Percentiles rank a stretch among this genome's conserved stretches.
These are phyloP conservation scores for Dendrolimus pini DNA, from an alignment of 2,888 invertebrate species.

Conservation along the genomic window DNA sequence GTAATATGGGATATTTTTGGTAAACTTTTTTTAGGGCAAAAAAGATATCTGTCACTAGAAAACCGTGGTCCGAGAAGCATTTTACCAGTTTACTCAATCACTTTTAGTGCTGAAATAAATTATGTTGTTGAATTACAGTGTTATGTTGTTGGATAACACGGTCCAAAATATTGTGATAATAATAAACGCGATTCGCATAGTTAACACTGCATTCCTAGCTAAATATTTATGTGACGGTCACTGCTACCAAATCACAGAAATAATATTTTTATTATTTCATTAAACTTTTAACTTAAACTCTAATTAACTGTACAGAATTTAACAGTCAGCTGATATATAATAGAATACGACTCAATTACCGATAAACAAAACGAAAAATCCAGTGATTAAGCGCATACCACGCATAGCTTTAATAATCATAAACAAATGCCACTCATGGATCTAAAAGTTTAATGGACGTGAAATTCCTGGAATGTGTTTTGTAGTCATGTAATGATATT, in stretches of 20 bases:
- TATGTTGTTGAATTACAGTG: background rate
- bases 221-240: conserved; percentile 34
- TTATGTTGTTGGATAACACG: conserved; percentile 25
- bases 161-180: conserved; percentile 38
- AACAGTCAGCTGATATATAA: background rate
- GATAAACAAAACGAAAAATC: conserved; percentile 6
- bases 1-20: background rate
- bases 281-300: too few relatives aligned
- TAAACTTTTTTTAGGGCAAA: background rate
- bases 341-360: conserved; percentile 5
- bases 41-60: too few relatives aligned
- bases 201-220: conserved; percentile 33
- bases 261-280: background rate
- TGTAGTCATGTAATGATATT: conserved; percentile 32
- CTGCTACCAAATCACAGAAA: conserved; percentile 26
- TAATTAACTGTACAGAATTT: too few relatives aligned
- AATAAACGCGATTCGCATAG: conserved; percentile 39
- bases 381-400: conserved; percentile 41
- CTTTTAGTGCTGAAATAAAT: background rate
- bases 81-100: background rate
- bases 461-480: conserved; percentile 44
- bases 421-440: conserved; percentile 37
- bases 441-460: conserved; percentile 46
- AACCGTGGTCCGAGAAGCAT: background rate
- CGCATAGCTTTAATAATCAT: conserved; percentile 33